Evolutionary conservation across 1,140 invertebrate species (phyloP).

Genomic region (Drosophila tsacasi): DNA sequence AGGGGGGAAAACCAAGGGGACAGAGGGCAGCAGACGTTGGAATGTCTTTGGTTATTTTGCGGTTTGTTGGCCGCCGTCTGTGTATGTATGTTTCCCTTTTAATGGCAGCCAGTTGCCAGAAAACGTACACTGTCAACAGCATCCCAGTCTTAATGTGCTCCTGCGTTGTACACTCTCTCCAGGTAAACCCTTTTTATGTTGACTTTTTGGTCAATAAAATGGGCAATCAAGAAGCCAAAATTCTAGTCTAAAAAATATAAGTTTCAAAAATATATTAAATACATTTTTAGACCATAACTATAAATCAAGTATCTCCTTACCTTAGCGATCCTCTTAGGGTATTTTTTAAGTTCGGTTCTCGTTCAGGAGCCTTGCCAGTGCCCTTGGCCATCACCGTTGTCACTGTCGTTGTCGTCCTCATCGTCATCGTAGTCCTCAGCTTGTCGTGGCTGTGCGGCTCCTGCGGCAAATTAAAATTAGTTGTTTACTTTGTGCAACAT

Average conservation of each 20-base stretch:
- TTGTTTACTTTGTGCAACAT: slow-evolving; percentile 81
- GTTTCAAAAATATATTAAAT: neutral
- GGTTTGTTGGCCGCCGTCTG: slow-evolving; percentile 35
- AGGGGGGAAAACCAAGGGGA: neutral
- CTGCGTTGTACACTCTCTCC: slow-evolving; percentile 18
- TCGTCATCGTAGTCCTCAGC: slow-evolving; percentile 36
- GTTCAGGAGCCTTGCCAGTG: slow-evolving; percentile 14
- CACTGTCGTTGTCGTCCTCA: neutral
- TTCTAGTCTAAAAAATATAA: neutral
- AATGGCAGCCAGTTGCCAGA: slow-evolving; percentile 21
- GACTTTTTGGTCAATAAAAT: neutral
- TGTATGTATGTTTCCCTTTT: slow-evolving; percentile 40
- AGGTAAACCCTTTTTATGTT: neutral
- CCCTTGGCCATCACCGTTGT: slow-evolving; percentile 33
- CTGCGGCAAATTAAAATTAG: slow-evolving; percentile 83
- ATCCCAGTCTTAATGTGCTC: neutral
- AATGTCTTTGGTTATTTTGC: slow-evolving; percentile 52
- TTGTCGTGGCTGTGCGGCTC: slow-evolving; percentile 68
- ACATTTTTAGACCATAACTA: neutral
- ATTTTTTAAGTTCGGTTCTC: slow-evolving; percentile 31
- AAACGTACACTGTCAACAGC: slow-evolving; percentile 5
- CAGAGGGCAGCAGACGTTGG: neutral
- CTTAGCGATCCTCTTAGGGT: slow-evolving; percentile 22
- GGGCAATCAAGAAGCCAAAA: neutral
- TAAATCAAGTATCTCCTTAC: neutral